phyloP scores from a whole-genome alignment of 2,888 invertebrate species.

The Mythimna ferrago region DNA sequence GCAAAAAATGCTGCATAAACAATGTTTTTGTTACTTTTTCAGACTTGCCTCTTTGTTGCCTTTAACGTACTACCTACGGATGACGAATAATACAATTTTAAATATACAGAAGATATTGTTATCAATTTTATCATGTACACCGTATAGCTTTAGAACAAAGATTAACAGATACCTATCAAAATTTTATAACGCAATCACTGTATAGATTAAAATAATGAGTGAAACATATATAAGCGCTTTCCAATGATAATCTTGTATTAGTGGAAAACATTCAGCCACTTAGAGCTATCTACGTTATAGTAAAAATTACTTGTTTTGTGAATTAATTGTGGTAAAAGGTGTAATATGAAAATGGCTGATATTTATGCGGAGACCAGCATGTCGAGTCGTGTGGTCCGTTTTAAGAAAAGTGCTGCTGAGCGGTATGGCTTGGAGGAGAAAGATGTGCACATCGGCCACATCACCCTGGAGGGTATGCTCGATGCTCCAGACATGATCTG shows the following conservation, averaged over 20 bases:
- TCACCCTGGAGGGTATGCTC: slow-evolving; percentile 71
- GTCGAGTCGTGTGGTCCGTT: slow-evolving; percentile 58
- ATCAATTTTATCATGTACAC: slow-evolving; percentile 21
- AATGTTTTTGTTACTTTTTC: slow-evolving; percentile 25
- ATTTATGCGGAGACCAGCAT: slow-evolving; percentile 59
- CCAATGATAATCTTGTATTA: slow-evolving; percentile 29
- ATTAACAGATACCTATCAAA: slow-evolving; percentile 36
- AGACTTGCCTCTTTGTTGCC: slow-evolving; percentile 23
- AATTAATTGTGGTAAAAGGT: slow-evolving; percentile 29
- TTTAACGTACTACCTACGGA: slow-evolving; percentile 4
- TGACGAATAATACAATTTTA: slow-evolving; percentile 12
- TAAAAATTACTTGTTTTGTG: slow-evolving; percentile 22
- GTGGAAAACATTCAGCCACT: slow-evolving; percentile 10
- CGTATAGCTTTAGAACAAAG: slow-evolving; percentile 4
- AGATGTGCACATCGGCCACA: slow-evolving; percentile 74
- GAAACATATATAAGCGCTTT: slow-evolving; percentile 47
- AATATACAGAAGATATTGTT: slow-evolving; percentile 1
- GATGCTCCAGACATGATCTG: slow-evolving; percentile 66
- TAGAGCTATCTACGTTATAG: neutral
- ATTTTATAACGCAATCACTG: slow-evolving; percentile 39
- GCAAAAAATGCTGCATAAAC: slow-evolving; percentile 43
- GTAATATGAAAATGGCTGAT: slow-evolving; percentile 59
- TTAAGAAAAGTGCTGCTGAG: slow-evolving; percentile 69
- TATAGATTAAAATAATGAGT: slow-evolving; percentile 36
- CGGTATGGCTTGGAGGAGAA: slow-evolving; percentile 68